Base-by-base conservation (phyloP, 2,797 vertebrate species). In the Falco concolor region DNA sequence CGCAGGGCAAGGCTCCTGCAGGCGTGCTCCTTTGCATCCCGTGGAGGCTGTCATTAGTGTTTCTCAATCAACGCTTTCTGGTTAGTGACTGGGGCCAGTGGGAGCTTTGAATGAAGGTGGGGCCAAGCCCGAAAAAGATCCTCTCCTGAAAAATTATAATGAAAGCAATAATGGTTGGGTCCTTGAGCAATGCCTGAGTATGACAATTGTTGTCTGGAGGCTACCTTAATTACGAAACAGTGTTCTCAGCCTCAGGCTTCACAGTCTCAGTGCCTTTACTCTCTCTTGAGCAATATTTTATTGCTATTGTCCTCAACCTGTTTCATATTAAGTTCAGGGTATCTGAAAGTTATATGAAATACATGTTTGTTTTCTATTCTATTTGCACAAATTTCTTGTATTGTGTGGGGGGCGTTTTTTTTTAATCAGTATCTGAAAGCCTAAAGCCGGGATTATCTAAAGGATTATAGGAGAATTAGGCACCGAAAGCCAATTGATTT, bases 221-320 rank as follows among this genome's bases (percentile, higher is more conserved):
- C 96, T 96, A 96, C 96, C 69, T 95, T 95, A 95, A 96, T 96
- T 93, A 96, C 79, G 88, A 96, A 96, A 97, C 49, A 28, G 74
- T 59, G 45, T 78, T 93, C 94, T 95, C 91, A 49, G 90, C 95
- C 96, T 64, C 53, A 2, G 93, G 96, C 96, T 80, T 80, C 84
- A 25, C 0, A 12, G 72, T 90, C 95, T 83, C 42, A 0, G 63
- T 94, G 94, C 86, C 84, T 97, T 95, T 72, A 63, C 57, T 94
- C 89, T 90, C 63, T 96, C 95, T 96, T 96, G 75, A 93, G 96
- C 95, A 96, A 96, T 10, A 18, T 90, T 95, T 96, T 95, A 85
- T 94, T 94, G 95, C 95, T 60, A 68, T 94, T 96, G 93, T 94
- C 94, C 64, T 94, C 84, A 90, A 40, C 84, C 84, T 94, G n/a